Evolutionary conservation across 1,140 invertebrate genomes (phyloP).

Genomic region (Drosophila trapezifrons): DNA sequence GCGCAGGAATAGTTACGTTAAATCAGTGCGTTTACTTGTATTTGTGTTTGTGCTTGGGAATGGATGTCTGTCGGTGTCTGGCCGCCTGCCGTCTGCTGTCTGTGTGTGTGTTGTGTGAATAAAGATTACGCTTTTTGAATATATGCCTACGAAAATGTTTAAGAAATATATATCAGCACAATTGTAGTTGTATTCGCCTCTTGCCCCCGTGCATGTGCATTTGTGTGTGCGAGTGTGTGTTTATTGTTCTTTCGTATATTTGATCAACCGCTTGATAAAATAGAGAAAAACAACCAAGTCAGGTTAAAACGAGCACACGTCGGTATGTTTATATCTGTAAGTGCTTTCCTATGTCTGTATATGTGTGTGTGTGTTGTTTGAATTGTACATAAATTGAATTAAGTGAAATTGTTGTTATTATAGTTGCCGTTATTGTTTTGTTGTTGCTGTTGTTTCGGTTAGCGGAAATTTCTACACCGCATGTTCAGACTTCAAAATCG

Average conservation of each 20-base stretch:
- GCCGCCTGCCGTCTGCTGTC: slow-evolving; percentile 12
- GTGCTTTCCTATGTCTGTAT: slow-evolving; percentile 22
- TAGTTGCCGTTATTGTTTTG: slow-evolving; percentile 42
- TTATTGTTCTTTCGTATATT: slow-evolving; percentile 73
- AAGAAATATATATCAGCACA: slow-evolving; percentile 33
- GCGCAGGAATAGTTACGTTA: slow-evolving; percentile 75
- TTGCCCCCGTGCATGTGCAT: slow-evolving; percentile 8
- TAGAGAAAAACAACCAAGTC: slow-evolving; percentile 50
- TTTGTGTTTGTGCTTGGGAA: slow-evolving; percentile 32
- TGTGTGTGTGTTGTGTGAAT: slow-evolving; percentile 24
- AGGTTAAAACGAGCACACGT: slow-evolving; percentile 38
- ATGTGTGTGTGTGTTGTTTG: slow-evolving; percentile 18
- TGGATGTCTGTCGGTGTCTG: slow-evolving; percentile 32
- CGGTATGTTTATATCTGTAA: slow-evolving; percentile 24
- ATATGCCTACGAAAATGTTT: slow-evolving; percentile 42
- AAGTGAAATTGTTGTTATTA: slow-evolving; percentile 52
- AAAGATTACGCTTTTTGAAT: slow-evolving; percentile 49
- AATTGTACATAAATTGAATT: slow-evolving; percentile 63
- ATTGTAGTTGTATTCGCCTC: slow-evolving; percentile 25
- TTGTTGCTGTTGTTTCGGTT: slow-evolving; percentile 30
- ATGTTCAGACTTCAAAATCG: slow-evolving; percentile 41
- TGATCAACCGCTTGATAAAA: slow-evolving; percentile 73
- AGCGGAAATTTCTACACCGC: slow-evolving; percentile 53
- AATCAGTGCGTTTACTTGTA: slow-evolving; percentile 69
- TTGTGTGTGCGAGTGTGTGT: slow-evolving; percentile 27